Evolutionary conservation across 1,140 invertebrate species (phyloP), one percentile per base, ranked within the genome.

Genomic region (Amphibalanus amphitrite): DNA sequence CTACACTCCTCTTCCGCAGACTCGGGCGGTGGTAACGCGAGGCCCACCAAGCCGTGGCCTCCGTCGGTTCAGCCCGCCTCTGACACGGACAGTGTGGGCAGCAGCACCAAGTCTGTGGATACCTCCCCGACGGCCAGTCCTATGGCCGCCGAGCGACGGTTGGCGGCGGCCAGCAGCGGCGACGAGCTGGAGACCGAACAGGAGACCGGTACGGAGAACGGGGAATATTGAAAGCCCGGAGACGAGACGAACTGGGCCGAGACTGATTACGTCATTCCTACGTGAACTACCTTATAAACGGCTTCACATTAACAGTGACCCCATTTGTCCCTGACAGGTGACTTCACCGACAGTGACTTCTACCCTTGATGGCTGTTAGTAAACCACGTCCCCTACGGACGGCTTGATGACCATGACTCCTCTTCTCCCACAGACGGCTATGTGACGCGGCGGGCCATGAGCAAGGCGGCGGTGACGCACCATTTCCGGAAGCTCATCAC

Each of bases 71-170:
- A 75, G n/a, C 73, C 72, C 29, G 75, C 75, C 67, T 82, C 81
- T 74, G 83, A 84, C 71, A 80, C 81, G 3, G 83, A 83, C 74
- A 84, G 82, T 73, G 77, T 80, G 59, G 75, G 77, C 38, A 82
- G 81, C 72, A 81, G 79, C 67, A 79, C 82, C 72, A 79, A 81
- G 75, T 82, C 82, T 59, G 76, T 78, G 38, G 83, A 84, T 29
- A 80, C 79, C 0, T 83, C 82, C 4, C 83, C 83, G 15, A 79
- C 80, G 69, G 79, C 78, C 72, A 82, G 82, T 76, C 82, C 83
- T 13, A 74, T 77, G 70, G 76, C 76, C 59, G 20, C n/a, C n/a
- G n/a, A n/a, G n/a, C n/a, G n/a, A n/a, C n/a, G n/a, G n/a, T n/a
- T n/a, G n/a, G n/a, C n/a, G 69, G 70, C 15, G 70, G 78, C 40